These are phyloP conservation scores for Numida meleagris DNA, from an alignment of 2,113 vertebrate species.

Conservation along the genomic window DNA sequence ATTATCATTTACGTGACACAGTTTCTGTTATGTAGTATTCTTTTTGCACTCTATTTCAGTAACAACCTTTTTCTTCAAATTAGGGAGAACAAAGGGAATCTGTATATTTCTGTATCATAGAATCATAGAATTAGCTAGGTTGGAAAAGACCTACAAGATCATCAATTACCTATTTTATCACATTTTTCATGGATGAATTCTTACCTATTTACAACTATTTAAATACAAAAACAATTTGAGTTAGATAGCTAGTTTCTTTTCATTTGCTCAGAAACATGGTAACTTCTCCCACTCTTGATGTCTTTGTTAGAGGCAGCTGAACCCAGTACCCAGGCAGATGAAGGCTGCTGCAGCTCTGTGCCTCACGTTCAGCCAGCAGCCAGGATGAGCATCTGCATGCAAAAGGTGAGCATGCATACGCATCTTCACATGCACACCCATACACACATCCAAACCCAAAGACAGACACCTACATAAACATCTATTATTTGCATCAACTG, in stretches of 20 bases:
- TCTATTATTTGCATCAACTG: not conserved
- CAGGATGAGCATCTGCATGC: accelerated
- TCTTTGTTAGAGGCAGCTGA: not conserved
- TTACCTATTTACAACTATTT: not conserved
- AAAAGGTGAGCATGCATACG: accelerated
- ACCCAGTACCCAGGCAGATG: not conserved
- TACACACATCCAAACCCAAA: accelerated
- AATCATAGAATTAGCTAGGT: too few species aligned
- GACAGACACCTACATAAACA: not conserved
- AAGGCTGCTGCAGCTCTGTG: not conserved
- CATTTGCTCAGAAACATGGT: not conserved
- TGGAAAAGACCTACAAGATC: too few species aligned
- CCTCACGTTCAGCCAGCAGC: not conserved
- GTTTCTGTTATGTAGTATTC: not conserved
- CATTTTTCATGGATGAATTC: not conserved
- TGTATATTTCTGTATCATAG: not conserved
- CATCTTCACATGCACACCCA: accelerated
- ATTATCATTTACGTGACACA: not conserved
- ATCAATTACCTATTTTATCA: not conserved
- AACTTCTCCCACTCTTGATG: not conserved
- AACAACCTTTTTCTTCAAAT: not conserved
- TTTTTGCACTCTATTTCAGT: not conserved
- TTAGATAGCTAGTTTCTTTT: not conserved
- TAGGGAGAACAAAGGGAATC: not conserved
- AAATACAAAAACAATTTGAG: not conserved